Percentiles rank a stretch among this genome's conserved stretches.
Conservation (phyloP, 2,888 invertebrate species). For the Cecidostiba fungosa region DNA sequence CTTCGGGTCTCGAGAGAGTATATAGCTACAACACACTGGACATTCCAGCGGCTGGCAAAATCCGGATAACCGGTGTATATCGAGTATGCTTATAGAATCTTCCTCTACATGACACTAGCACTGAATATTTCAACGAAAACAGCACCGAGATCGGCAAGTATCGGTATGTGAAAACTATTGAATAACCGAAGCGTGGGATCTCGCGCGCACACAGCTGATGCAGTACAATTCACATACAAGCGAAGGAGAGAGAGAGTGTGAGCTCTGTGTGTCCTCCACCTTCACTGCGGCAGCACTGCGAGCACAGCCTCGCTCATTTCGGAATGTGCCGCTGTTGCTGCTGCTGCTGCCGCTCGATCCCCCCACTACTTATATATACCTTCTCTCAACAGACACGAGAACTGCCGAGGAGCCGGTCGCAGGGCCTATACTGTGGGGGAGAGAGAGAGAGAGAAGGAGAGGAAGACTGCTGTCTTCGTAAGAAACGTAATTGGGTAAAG, state of each 20-base stretch:
- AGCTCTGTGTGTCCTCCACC: constrained; percentile 52
- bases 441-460: constrained; percentile 15
- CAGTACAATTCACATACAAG: background rate
- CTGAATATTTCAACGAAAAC: no score
- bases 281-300: constrained; percentile 35
- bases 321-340: constrained; percentile 53
- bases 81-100: no score
- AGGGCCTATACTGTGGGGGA: constrained; percentile 27
- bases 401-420: constrained; percentile 41
- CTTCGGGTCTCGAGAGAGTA: background rate
- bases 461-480: background rate
- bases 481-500: constrained; percentile 53
- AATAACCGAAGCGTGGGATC: background rate
- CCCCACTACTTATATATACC: background rate
- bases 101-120: background rate
- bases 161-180: background rate
- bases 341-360: constrained; percentile 37
- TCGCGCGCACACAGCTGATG: background rate
- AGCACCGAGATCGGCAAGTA: background rate
- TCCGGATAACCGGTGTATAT: background rate
- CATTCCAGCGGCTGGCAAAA: constrained; percentile 27
- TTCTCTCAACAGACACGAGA: constrained; percentile 9
- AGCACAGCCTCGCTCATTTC: constrained; percentile 51
- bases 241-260: background rate
- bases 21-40: constrained; percentile 16